These are phyloP conservation scores for Pegoplata infirma DNA, from an alignment of 2,888 invertebrate species.

Conservation along the genomic window DNA sequence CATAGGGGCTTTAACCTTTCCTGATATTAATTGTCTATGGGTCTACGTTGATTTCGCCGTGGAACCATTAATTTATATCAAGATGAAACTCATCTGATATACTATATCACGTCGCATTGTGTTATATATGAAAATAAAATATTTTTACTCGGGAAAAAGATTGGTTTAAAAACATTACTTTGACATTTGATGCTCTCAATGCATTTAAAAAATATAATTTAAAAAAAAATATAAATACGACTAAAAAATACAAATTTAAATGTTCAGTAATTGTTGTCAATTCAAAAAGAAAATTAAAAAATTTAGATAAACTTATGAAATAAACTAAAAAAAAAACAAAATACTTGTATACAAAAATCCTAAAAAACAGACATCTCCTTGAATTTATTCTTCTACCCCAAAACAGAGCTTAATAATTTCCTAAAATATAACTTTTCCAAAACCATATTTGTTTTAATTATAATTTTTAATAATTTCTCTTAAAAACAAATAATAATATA, in stretches of 20 bases:
- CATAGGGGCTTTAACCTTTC: no score
- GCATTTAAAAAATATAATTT: background rate
- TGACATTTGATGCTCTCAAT: no score
- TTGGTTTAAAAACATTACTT: no score
- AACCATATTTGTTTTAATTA: background rate
- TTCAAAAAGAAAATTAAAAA: no score
- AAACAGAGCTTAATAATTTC: conserved; percentile 51
- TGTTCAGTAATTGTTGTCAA: conserved; percentile 65
- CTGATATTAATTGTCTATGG: no score
- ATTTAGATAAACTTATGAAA: conserved; percentile 8
- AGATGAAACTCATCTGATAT: no score
- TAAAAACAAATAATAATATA: background rate
- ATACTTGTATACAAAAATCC: background rate
- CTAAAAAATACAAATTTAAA: conserved; percentile 27
- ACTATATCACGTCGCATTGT: no score
- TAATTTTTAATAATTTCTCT: background rate
- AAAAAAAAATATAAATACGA: conserved; percentile 6
- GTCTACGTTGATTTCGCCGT: no score
- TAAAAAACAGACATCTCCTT: no score
- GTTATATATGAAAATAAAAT: no score
- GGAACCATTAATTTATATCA: no score
- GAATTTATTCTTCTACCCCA: background rate
- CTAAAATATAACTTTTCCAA: background rate
- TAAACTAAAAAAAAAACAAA: background rate
- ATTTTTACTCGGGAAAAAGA: no score